Base-by-base conservation (phyloP, 1,140 invertebrate genomes). In the Lepidurus couesii region DNA sequence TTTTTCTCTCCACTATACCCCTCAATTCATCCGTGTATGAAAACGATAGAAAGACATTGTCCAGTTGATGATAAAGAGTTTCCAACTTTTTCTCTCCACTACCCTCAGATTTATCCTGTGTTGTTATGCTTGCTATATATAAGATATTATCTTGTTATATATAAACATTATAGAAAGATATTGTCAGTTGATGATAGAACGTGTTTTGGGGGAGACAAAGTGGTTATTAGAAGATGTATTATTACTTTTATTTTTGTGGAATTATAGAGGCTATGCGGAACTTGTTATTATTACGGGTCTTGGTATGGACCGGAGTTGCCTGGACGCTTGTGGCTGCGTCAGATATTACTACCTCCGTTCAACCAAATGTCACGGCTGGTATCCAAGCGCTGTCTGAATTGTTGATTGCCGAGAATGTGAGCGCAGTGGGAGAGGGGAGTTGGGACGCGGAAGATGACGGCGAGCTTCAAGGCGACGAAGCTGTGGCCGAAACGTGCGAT, bases 401-500 rank as follows among this genome's bases (percentile, higher is more conserved):
- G 53, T 21, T 65, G 16, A 65, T 65, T 65, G 53, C 53, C 21
- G 53, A 65, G 13, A 65, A 65, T 21, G 53, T 65, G 21, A 65
- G 53, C 53, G 53, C 53, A 65, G 16, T 65, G 16, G 13, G 6
- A 0, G 53, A 65, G 1, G n/a, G 21, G 21, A 21, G 53, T 65
- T 65, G 53, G 53, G 53, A 21, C n/a, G 16, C 53, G 16, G 21
- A 65, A n/a, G 53, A 65, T 21, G 53, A 65, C 13, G 53, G 53
- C 21, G 53, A 65, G 53, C 53, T 65, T 21, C 53, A 65, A 21
- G 53, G 16, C 53, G 53, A 65, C 53, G 53, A 65, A 65, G 16
- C 53, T 16, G 53, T 65, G n/a, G 43, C 42, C 24, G 79, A 77
- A 53, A 77, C 86, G 42, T 94, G 93, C 83, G 89, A 91, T 80